Percentiles rank a stretch among this genome's conserved stretches.
Evolutionary conservation across 2,888 invertebrate species (phyloP).

Genomic region (Neoitamus cyanurus): DNA sequence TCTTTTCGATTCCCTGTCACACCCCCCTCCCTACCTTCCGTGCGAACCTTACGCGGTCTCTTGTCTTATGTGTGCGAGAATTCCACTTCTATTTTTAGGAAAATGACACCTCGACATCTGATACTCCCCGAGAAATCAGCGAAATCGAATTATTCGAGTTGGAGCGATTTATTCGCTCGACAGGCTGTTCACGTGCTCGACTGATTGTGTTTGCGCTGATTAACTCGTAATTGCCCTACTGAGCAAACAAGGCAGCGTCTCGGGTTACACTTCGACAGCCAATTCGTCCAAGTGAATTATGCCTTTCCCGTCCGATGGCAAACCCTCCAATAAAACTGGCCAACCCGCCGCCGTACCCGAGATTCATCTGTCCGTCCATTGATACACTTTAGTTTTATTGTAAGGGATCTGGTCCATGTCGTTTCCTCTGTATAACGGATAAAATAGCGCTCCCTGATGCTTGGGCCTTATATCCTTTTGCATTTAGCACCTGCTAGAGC

Average conservation of each 20-base stretch:
- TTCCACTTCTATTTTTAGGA: not conserved
- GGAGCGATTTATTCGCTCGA: not conserved
- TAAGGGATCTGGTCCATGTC: not conserved
- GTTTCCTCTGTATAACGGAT: not conserved
- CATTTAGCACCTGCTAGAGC: not conserved
- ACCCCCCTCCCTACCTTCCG: not conserved
- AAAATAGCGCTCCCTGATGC: not conserved
- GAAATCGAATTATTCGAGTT: not conserved
- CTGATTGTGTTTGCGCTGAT: conserved; percentile 1
- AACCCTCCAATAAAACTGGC: not conserved
- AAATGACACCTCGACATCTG: not conserved
- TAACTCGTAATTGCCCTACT: not conserved
- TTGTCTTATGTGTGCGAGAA: not conserved
- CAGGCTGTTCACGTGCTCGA: conserved; percentile 5
- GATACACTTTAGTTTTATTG: not conserved
- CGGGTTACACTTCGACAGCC: not conserved
- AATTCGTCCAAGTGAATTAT: not conserved
- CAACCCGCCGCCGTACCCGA: not conserved
- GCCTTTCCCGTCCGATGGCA: not conserved
- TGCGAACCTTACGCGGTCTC: not conserved
- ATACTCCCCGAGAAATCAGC: not conserved
- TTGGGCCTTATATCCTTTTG: not conserved
- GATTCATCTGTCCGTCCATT: not conserved
- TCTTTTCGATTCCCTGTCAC: not conserved
- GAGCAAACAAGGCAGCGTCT: not conserved